Evolutionary conservation across 2,113 vertebrate genomes (phyloP), one percentile per base, ranked within the genome.

Genomic region (Gracilinanus agilis): DNA sequence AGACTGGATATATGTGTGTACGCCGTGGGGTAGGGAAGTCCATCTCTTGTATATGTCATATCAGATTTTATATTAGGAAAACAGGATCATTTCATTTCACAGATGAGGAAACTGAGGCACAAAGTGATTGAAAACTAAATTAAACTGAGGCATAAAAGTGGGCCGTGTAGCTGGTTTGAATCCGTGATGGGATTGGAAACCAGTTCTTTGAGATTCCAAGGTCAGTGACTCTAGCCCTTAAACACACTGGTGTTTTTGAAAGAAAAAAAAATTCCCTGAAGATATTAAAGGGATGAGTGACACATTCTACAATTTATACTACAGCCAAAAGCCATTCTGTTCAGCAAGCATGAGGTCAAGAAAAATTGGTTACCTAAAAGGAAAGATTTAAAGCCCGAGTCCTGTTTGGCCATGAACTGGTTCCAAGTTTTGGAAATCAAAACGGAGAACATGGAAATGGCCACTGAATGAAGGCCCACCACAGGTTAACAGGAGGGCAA

Each of bases 361-460:
- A 90, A 93, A 95, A 93, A 92, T 40, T 4, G 11, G 19, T 53
- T 94, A 91, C 10, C 88, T 89, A 53, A 24, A 40, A 90, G 67
- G 53, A 93, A 96, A 96, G 58, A 92, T 90, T 3, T 55, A 95
- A 97, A 96, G 95, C 92, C 27, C 93, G 97, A 96, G 90, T 91
- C 90, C 92, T 94, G 90, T 95, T 96, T 96, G 90, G 97, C 95
- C 97, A 96, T 91, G 95, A 88, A 11, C 55, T 93, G 90, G 44
- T 90, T 94, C 94, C 34, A 92, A 93, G 94, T 90, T 53, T 67
- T 94, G 34, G 92, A 97, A 96, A 95, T 96, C 91, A 96, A 91
- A 94, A 94, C 90, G 93, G 27, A 24, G 94, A 49, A 61, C 89
- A 88, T 16, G 0, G 90, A 94, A 53, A 53, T 90, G 49, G 40